Conservation (phyloP, 2,888 invertebrate species). For the Laothoe populi region DNA sequence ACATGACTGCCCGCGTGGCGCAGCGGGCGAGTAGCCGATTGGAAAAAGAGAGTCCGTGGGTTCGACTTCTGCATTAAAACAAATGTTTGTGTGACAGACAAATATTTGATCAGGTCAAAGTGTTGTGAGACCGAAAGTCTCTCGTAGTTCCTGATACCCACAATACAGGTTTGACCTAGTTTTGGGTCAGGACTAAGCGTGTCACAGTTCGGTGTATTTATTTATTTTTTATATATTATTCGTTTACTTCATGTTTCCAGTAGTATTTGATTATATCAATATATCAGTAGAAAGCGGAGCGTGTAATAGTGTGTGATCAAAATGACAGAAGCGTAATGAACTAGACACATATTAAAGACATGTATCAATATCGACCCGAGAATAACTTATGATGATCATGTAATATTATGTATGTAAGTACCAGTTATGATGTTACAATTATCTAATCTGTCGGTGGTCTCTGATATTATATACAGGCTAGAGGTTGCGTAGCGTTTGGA, state of each 20-base stretch:
- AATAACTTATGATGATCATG: background rate
- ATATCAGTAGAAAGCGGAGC: background rate
- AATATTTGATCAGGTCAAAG: too few species aligned
- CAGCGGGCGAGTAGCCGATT: too few species aligned
- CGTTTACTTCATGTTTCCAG: background rate
- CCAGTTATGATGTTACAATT: background rate
- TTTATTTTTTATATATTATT: background rate
- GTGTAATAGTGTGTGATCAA: background rate
- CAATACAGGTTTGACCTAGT: too few species aligned
- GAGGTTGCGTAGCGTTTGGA: background rate
- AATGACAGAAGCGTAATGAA: constrained; percentile 10
- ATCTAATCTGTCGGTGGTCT: background rate
- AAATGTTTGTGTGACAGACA: too few species aligned
- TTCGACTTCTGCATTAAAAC: too few species aligned
- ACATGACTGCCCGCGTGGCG: too few species aligned
- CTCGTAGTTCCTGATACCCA: too few species aligned
- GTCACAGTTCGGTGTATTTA: too few species aligned
- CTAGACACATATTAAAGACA: constrained; percentile 7
- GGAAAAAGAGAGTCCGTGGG: too few species aligned
- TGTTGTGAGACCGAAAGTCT: too few species aligned
- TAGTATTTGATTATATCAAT: background rate
- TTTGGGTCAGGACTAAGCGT: too few species aligned
- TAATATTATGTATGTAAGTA: background rate
- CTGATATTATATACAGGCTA: background rate
- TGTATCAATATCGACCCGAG: background rate